A percentile compares a stretch with the other conserved stretches of the same genome.
phyloP scores from a whole-genome alignment of 2,888 invertebrate species.

The Gandaritis pyraliata region DNA sequence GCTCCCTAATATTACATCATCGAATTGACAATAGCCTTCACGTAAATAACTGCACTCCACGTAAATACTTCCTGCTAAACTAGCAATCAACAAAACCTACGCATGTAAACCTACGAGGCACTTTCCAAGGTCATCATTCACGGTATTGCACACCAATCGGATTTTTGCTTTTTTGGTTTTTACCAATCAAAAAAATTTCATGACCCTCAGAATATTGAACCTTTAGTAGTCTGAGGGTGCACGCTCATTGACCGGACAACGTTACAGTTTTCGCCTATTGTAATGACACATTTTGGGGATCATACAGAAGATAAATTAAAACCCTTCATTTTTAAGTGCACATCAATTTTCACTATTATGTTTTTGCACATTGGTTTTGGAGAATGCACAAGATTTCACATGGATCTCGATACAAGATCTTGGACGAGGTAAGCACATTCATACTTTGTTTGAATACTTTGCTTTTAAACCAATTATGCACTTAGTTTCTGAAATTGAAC shows the following conservation, averaged over 20 bases:
- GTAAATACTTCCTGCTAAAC: constrained; percentile 28
- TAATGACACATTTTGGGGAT: not conserved
- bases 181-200: no score
- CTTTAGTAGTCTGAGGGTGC: not conserved
- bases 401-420: constrained; percentile 13
- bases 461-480: not conserved
- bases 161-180: not conserved
- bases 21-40: constrained; percentile 14
- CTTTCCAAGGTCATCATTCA: constrained; percentile 14
- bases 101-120: not conserved
- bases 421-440: constrained; percentile 16
- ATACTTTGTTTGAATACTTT: not conserved
- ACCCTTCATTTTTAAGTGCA: not conserved
- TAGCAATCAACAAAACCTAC: constrained; percentile 15
- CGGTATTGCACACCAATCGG: not conserved
- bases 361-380: constrained; percentile 25
- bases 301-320: not conserved
- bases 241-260: not conserved
- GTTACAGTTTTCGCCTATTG: not conserved
- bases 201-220: no score
- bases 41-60: not conserved
- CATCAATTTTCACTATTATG: not conserved
- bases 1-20: constrained; percentile 10
- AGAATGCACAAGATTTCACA: constrained; percentile 11
- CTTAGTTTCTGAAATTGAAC: not conserved